A percentile compares a stretch with the other conserved stretches of the same genome.
phyloP scores from a whole-genome alignment of 1,140 invertebrate genomes.

The Cotesia glomerata region DNA sequence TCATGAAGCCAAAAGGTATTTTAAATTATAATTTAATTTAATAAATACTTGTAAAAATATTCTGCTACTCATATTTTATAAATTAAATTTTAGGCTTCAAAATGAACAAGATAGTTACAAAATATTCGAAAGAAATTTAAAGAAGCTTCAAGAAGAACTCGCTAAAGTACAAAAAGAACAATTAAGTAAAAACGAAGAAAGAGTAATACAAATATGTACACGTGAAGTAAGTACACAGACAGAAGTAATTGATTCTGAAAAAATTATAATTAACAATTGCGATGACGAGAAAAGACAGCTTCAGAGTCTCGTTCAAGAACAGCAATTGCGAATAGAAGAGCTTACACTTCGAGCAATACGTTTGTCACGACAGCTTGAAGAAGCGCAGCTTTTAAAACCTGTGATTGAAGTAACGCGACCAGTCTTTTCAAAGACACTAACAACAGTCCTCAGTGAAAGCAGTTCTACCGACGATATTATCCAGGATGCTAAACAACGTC shows the following conservation, averaged over 20 bases:
- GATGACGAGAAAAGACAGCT: conserved; percentile 52
- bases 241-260: conserved; percentile 33
- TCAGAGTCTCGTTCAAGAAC: conserved; percentile 48
- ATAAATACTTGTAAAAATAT: not conserved
- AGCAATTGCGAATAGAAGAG: conserved; percentile 54
- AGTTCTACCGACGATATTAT: conserved; percentile 61
- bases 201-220: conserved; percentile 5
- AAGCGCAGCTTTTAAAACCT: conserved; percentile 40
- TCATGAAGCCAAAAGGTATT: conserved; percentile 52
- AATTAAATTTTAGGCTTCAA: conserved; percentile 49
- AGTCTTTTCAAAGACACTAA: conserved; percentile 32
- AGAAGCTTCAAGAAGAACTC: conserved; percentile 53
- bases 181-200: conserved; percentile 25
- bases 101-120: conserved; percentile 45
- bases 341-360: conserved; percentile 49
- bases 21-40: not conserved
- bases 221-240: conserved; percentile 51
- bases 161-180: conserved; percentile 44
- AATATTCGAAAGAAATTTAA: conserved; percentile 51
- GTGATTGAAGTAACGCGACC: conserved; percentile 32
- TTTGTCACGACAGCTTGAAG: conserved; percentile 53
- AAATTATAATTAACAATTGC: conserved; percentile 30
- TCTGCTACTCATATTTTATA: not conserved
- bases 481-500: conserved; percentile 56
- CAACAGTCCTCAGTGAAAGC: conserved; percentile 53